These are phyloP conservation scores for Megaceryle alcyon DNA, from an alignment of 2,797 vertebrate genomes.

Conservation along the genomic window DNA sequence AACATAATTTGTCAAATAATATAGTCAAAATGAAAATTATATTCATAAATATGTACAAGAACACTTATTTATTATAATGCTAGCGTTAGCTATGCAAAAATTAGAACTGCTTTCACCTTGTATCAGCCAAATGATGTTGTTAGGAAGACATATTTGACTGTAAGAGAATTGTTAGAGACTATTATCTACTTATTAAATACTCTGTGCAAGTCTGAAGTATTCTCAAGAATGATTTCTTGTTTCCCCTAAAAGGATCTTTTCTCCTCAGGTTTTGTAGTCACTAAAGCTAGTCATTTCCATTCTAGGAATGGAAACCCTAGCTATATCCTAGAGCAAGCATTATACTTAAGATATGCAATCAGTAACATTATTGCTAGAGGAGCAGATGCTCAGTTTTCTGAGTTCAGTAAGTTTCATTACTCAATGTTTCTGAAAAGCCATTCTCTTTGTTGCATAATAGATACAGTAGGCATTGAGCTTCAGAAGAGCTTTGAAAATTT, in stretches of 20 bases:
- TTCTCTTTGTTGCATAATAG: neutral
- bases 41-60: slow-evolving; percentile 5
- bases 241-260: neutral
- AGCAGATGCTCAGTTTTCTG: neutral
- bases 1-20: neutral
- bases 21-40: neutral
- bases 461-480: neutral
- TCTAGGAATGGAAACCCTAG: neutral
- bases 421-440: neutral
- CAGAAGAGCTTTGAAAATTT: neutral
- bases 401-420: neutral
- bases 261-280: neutral
- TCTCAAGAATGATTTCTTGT: neutral
- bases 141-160: neutral
- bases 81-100: neutral
- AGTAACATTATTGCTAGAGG: neutral
- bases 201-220: neutral
- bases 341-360: neutral
- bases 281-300: neutral
- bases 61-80: neutral
- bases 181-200: neutral
- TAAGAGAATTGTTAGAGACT: neutral
- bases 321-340: neutral
- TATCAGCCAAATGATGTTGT: neutral
- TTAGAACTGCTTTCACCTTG: neutral